A percentile compares a stretch with the other conserved stretches of the same genome.
phyloP scores from a whole-genome alignment of 2,113 vertebrate species.

The Monarcha castaneiventris region DNA sequence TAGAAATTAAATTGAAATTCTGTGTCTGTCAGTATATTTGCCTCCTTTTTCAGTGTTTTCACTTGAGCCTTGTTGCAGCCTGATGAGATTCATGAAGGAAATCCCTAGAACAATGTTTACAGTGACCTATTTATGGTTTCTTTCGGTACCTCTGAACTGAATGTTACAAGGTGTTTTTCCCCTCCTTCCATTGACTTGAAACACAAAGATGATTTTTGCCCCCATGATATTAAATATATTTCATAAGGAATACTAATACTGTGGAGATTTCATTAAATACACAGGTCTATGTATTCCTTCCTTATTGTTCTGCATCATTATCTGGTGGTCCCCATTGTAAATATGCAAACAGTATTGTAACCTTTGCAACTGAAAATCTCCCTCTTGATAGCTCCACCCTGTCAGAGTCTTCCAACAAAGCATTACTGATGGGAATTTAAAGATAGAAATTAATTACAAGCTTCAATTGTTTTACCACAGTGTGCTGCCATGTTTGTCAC shows the following conservation, averaged over 20 bases:
- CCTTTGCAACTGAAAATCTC: constrained; percentile 58
- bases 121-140: background rate
- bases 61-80: background rate
- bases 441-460: constrained; percentile 83
- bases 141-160: background rate
- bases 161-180: background rate
- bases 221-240: background rate
- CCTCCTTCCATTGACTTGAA: background rate
- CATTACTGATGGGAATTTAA: constrained; percentile 79
- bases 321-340: constrained; percentile 15
- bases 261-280: background rate
- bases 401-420: constrained; percentile 70
- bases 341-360: constrained; percentile 50
- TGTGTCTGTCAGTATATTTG: background rate
- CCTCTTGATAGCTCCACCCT: constrained; percentile 50
- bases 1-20: background rate
- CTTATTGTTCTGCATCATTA: constrained; percentile 28
- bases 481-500: constrained; percentile 69
- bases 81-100: background rate
- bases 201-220: background rate
- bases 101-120: background rate
- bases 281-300: background rate
- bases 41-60: background rate
- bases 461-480: constrained; percentile 76
- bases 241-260: background rate